phyloP scores from a whole-genome alignment of 2,888 invertebrate genomes.

The Acheta domesticus region DNA sequence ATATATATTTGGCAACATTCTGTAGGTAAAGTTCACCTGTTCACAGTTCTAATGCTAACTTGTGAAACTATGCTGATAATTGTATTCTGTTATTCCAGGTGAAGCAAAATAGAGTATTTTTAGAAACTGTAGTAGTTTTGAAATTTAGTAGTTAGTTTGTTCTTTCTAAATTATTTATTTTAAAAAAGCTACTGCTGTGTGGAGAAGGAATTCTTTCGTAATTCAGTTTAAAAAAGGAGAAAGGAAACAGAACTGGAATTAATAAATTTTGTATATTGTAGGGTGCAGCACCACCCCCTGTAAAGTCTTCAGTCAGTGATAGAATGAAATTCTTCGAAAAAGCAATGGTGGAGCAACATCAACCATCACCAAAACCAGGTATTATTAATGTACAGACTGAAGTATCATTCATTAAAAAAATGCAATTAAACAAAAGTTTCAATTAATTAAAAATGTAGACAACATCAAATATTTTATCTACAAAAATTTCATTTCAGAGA shows the following conservation, averaged over 20 bases:
- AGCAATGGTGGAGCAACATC: conserved; percentile 89
- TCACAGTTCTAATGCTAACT: too few relatives aligned
- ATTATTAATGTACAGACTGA: conserved; percentile 38
- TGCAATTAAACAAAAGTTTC: too few relatives aligned
- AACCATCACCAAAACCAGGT: conserved; percentile 82
- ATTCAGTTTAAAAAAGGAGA: too few relatives aligned
- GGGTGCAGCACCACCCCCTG: not conserved
- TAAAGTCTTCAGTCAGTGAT: conserved; percentile 83
- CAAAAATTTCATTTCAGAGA: conserved; percentile 59
- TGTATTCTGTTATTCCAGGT: conserved; percentile 18
- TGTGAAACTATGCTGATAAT: not conserved
- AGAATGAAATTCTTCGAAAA: conserved; percentile 94
- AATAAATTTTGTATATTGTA: not conserved
- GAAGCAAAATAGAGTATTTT: not conserved
- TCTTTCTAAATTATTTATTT: not conserved
- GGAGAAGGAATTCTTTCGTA: too few relatives aligned
- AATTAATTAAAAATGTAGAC: too few relatives aligned
- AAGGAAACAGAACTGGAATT: too few relatives aligned
- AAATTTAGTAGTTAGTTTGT: conserved; percentile 1
- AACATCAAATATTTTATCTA: too few relatives aligned
- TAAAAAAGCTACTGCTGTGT: too few relatives aligned
- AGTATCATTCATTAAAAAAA: too few relatives aligned
- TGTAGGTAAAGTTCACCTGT: not conserved
- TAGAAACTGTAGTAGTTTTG: conserved; percentile 10
- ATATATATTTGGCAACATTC: not conserved